phyloP scores from a whole-genome alignment of 1,140 invertebrate species.

The Drosophila leontia region DNA sequence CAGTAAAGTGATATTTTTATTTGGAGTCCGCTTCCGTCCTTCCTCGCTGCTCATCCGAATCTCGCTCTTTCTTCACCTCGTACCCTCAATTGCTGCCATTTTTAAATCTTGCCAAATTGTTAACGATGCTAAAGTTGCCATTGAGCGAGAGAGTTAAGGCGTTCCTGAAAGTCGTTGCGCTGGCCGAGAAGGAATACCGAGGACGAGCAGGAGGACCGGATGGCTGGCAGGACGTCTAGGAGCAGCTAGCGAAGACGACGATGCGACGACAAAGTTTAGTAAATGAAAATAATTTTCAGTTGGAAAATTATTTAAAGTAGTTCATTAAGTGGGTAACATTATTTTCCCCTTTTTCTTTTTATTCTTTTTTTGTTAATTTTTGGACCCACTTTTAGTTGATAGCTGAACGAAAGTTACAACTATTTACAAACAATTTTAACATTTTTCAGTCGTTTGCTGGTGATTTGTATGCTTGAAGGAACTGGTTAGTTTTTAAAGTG shows the following conservation, averaged over 20 bases:
- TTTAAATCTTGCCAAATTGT: slow-evolving; percentile 83
- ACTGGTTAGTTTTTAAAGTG: neutral
- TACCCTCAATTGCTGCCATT: slow-evolving; percentile 62
- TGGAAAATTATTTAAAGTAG: slow-evolving; percentile 82
- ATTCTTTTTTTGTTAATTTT: neutral
- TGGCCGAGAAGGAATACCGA: slow-evolving; percentile 8
- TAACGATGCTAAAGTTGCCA: slow-evolving; percentile 80
- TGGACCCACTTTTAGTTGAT: slow-evolving; percentile 4
- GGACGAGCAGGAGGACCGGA: neutral
- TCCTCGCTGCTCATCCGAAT: slow-evolving; percentile 2
- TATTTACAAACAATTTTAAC: slow-evolving; percentile 45
- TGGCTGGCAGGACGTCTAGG: neutral
- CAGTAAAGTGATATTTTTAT: slow-evolving; percentile 83
- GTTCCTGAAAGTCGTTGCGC: slow-evolving; percentile 32
- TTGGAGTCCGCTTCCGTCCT: slow-evolving; percentile 39
- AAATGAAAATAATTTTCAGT: slow-evolving; percentile 81
- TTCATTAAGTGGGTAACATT: slow-evolving; percentile 73
- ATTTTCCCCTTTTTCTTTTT: slow-evolving; percentile 3
- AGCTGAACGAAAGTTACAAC: slow-evolving; percentile 19
- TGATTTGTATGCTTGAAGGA: neutral
- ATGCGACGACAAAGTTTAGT: slow-evolving; percentile 67
- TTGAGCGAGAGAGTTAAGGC: slow-evolving; percentile 58
- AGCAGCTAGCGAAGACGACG: slow-evolving; percentile 10
- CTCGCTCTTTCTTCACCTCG: slow-evolving; percentile 18
- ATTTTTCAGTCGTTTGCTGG: slow-evolving; percentile 15